A percentile compares a stretch with the other conserved stretches of the same genome.
These are phyloP conservation scores for Lonchura striata DNA, from an alignment of 2,113 vertebrate species.

Conservation along the genomic window DNA sequence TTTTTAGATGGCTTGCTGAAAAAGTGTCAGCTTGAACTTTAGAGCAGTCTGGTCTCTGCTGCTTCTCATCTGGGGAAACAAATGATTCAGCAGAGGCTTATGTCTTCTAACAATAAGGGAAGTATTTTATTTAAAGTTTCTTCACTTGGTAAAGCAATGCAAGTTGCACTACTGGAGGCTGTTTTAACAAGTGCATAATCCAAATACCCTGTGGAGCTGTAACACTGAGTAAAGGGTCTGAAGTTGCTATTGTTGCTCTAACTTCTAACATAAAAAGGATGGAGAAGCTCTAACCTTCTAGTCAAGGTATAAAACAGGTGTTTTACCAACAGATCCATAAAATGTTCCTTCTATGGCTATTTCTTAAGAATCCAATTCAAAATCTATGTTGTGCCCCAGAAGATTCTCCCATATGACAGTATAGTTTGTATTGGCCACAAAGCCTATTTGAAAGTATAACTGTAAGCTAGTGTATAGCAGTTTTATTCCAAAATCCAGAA, in stretches of 20 bases:
- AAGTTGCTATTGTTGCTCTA: not conserved
- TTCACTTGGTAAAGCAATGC: not conserved
- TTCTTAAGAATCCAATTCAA: not conserved
- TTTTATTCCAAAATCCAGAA: not conserved
- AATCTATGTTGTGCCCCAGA: not conserved
- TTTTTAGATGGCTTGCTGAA: constrained; percentile 15
- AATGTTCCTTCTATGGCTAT: not conserved
- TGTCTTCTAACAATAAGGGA: not conserved
- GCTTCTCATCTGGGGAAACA: not conserved
- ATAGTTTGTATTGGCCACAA: not conserved
- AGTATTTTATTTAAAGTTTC: not conserved
- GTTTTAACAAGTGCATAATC: not conserved
- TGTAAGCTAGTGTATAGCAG: not conserved
- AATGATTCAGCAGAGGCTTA: not conserved
- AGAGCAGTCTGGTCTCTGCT: not conserved
- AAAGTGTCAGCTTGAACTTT: constrained; percentile 19
- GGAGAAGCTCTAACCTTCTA: not conserved
- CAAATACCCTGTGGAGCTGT: not conserved
- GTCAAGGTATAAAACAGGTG: not conserved
- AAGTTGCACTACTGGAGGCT: not conserved
- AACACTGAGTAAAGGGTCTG: not conserved
- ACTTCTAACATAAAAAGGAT: not conserved
- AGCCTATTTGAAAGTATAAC: not conserved
- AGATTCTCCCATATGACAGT: not conserved
- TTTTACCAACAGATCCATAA: not conserved